Conservation (phyloP, 2,888 invertebrate genomes). For the Eristalis arbustorum region DNA sequence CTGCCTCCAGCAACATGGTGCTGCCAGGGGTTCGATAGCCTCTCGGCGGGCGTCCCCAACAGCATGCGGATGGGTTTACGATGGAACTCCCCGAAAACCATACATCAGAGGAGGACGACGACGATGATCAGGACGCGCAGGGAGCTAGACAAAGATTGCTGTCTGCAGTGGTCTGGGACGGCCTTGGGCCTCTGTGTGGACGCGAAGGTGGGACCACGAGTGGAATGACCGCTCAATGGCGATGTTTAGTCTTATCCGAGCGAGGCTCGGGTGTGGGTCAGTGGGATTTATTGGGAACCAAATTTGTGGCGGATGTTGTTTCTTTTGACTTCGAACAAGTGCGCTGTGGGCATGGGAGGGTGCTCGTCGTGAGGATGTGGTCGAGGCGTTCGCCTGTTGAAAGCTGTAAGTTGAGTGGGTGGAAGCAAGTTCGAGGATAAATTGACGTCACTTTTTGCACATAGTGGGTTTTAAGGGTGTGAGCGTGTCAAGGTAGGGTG, state of each 20-base stretch:
- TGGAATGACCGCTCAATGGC: slow-evolving; percentile 61
- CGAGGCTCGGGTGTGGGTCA: neutral
- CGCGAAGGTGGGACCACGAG: slow-evolving; percentile 27
- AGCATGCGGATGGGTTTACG: slow-evolving; percentile 63
- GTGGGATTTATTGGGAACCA: slow-evolving; percentile 60
- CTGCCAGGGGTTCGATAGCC: slow-evolving; percentile 46
- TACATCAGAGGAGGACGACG: slow-evolving; percentile 52
- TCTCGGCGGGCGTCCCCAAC: slow-evolving; percentile 30
- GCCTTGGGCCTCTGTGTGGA: slow-evolving; percentile 25
- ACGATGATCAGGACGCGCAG: neutral
- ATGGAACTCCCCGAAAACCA: slow-evolving; percentile 37
- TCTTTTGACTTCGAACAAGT: neutral
- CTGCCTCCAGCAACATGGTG: slow-evolving; percentile 40
- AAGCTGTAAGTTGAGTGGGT: slow-evolving; percentile 18
- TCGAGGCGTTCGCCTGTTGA: slow-evolving; percentile 10
- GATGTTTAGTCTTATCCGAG: slow-evolving; percentile 13
- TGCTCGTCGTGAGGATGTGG: neutral
- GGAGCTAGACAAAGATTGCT: slow-evolving; percentile 35
- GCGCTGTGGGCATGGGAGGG: too few relatives aligned
- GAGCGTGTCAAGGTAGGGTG: too few relatives aligned
- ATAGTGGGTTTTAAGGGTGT: too few relatives aligned
- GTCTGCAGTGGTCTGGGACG: slow-evolving; percentile 39
- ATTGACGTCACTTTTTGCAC: too few relatives aligned
- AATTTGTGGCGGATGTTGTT: slow-evolving; percentile 38
- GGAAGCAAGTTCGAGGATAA: too few relatives aligned